These are phyloP conservation scores for Rousettus madagascariensis DNA, from an alignment of 2,797 vertebrate genomes.

Conservation along the genomic window DNA sequence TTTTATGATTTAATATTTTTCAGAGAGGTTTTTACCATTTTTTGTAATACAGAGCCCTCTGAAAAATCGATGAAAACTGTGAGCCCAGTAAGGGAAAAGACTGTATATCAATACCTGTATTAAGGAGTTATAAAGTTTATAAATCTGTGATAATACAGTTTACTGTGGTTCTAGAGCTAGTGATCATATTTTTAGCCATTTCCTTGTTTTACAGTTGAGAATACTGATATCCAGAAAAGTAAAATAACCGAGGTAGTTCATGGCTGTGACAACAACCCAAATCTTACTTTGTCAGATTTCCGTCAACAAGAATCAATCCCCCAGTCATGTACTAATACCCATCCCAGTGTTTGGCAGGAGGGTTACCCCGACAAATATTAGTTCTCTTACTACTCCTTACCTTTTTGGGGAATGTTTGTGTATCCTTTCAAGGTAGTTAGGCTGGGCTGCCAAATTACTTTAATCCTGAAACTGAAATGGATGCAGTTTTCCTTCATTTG, in stretches of 20 bases:
- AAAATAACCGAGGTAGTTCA: neutral
- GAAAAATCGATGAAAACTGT: neutral
- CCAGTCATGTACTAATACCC: neutral
- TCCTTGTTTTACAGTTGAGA: neutral
- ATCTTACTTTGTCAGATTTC: neutral
- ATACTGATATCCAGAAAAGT: neutral
- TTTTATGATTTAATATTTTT: conserved; percentile 15
- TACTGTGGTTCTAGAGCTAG: neutral
- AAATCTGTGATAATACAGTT: neutral
- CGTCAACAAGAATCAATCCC: neutral
- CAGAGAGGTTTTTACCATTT: neutral
- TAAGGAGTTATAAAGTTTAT: neutral
- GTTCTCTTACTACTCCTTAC: neutral
- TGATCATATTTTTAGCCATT: neutral
- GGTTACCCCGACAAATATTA: neutral
- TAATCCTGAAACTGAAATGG: neutral
- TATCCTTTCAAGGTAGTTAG: neutral
- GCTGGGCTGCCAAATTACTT: neutral
- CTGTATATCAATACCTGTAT: neutral
- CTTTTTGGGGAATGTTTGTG: neutral
- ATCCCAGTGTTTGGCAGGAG: neutral
- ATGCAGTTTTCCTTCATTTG: neutral
- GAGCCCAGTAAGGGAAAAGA: neutral
- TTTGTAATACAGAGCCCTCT: neutral
- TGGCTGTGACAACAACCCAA: neutral